Conservation (phyloP, 2,888 invertebrate genomes). For the Erebia palarica region DNA sequence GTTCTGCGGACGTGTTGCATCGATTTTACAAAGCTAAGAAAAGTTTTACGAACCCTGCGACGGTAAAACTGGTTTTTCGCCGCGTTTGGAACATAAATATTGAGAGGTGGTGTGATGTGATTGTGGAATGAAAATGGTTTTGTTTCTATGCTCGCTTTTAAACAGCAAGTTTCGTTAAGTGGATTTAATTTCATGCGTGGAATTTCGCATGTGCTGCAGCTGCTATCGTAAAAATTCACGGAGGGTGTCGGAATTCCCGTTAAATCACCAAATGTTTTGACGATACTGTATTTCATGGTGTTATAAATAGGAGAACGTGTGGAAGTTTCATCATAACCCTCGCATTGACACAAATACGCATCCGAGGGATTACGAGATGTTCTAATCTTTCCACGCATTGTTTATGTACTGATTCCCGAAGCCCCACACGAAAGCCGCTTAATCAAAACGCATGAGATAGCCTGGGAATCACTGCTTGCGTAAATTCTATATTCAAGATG, state of each 20-base stretch:
- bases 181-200: background rate
- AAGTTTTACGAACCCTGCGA: conserved; percentile 9
- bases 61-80: conserved; percentile 23
- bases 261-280: background rate
- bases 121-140: conserved; percentile 23
- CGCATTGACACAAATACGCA: conserved; percentile 33
- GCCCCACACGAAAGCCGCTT: conserved; percentile 34
- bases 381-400: conserved; percentile 13
- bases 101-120: conserved; percentile 18
- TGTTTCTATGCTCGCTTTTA: conserved; percentile 18
- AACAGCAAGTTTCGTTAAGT: conserved; percentile 28
- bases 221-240: background rate
- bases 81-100: conserved; percentile 10
- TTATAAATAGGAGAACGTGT: conserved; percentile 39
- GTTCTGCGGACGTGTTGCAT: conserved; percentile 19
- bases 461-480: conserved; percentile 35
- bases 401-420: conserved; percentile 36
- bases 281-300: conserved; percentile 20
- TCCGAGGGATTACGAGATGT: conserved; percentile 25
- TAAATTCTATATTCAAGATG: conserved; percentile 67
- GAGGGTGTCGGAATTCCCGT: background rate
- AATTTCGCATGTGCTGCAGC: background rate
- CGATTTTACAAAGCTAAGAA: conserved; percentile 25
- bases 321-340: conserved; percentile 37
- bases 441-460: background rate